phyloP scores from a whole-genome alignment of 1,140 invertebrate genomes.

The Radopholus similis region DNA sequence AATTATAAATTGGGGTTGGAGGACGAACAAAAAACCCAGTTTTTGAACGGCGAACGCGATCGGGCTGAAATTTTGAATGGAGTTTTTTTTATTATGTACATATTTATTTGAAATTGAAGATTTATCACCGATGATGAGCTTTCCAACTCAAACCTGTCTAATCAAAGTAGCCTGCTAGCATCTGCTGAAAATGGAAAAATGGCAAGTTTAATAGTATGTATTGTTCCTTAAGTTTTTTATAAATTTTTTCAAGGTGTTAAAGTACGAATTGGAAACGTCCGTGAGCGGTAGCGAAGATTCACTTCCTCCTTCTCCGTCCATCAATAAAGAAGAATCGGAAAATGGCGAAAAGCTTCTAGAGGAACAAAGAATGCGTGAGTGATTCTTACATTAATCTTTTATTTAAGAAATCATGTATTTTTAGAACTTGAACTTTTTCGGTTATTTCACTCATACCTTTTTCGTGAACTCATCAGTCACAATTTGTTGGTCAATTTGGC shows the following conservation, averaged over 20 bases:
- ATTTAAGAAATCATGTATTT: neutral
- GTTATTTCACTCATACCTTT: constrained; percentile 8
- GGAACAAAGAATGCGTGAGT: neutral
- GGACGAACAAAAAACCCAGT: neutral
- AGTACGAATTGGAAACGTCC: neutral
- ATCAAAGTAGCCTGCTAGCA: neutral
- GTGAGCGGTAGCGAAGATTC: neutral
- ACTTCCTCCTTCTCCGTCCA: too few species aligned
- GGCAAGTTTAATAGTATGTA: neutral
- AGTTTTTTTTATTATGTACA: constrained; percentile 22
- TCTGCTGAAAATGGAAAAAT: neutral
- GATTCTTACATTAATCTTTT: neutral
- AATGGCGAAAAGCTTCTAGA: neutral
- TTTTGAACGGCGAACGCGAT: too few species aligned
- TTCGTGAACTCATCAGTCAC: neutral
- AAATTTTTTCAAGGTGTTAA: constrained; percentile 4
- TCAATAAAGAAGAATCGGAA: neutral
- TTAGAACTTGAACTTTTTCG: neutral
- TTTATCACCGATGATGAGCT: constrained; percentile 11
- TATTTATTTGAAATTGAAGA: neutral
- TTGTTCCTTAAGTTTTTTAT: neutral
- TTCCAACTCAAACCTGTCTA: neutral
- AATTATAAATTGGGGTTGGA: neutral
- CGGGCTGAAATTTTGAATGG: neutral
- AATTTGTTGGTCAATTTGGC: constrained; percentile 30